A percentile compares a stretch with the other conserved stretches of the same genome.
phyloP scores from a whole-genome alignment of 2,113 vertebrate genomes.

The Motacilla alba region DNA sequence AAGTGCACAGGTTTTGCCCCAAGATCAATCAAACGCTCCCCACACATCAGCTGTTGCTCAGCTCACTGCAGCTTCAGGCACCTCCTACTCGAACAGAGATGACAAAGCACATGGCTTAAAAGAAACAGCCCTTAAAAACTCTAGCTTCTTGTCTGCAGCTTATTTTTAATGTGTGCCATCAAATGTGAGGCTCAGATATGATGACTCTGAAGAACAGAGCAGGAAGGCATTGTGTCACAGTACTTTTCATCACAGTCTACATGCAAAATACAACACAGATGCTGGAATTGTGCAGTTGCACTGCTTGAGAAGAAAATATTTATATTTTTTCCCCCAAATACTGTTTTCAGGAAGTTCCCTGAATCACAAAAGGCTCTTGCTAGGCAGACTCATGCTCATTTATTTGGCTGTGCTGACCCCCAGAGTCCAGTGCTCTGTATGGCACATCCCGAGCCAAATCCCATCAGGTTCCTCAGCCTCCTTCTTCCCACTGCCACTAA shows the following conservation, averaged over 20 bases:
- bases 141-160: background rate
- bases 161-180: background rate
- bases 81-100: background rate
- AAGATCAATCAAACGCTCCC: background rate
- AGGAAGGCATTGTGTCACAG: background rate
- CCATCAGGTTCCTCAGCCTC: fast-evolving
- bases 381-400: background rate
- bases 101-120: fast-evolving
- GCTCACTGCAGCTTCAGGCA: background rate
- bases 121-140: background rate
- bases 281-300: background rate
- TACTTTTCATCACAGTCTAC: background rate
- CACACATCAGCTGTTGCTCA: background rate
- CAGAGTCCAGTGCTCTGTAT: conserved; percentile 2
- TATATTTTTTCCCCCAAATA: fast-evolving
- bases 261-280: background rate
- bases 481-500: background rate
- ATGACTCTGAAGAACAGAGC: background rate
- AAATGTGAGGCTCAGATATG: fast-evolving
- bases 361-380: background rate
- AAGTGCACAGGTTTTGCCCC: background rate
- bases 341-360: background rate
- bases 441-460: background rate
- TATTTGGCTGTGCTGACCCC: conserved; percentile 65
- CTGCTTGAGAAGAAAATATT: background rate